Base-by-base conservation (phyloP, 2,113 vertebrate genomes). In the Odobenus rosmarus region DNA sequence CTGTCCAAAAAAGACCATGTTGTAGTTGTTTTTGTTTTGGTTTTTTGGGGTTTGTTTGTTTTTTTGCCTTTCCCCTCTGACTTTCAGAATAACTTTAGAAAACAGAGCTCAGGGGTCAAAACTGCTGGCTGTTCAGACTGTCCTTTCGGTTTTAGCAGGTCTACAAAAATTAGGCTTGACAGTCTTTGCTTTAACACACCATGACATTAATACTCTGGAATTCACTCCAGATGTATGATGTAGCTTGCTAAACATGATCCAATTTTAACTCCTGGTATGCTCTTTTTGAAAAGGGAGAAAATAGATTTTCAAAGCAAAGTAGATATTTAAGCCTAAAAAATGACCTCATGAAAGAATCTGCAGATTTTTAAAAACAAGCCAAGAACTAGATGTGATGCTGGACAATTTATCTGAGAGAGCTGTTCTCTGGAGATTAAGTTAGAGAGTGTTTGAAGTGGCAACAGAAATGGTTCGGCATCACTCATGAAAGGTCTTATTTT, bases 171-270 rank as follows among this genome's bases (percentile, higher is more conserved):
- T 97, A 97, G 96, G 88, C 87, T 97, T 95, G 98, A 98, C 98
- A 98, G 98, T 88, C 93, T 98, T 93, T 98, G 97, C 96, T 98
- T 90, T 98, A 97, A 67, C 95, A 96, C 91, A 97, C 93, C 57
- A 96, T 95, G 97, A 97, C 96, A 95, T 28, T 84, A 96, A 97
- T 98, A 96, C 97, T 97, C 80, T 53, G 87, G 90, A 98, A 98
- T 94, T 95, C 95, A 97, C 88, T 98, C 97, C 98, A 99, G 98
- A 98, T 98, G 98, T 97, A 98, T 95, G 96, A 96, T 98, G 98
- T 97, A 98, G 98, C 97, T 98, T 98, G 93, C 95, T 98, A 97
- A 97, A 59, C 95, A 33, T 79, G 97, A 84, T 95, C 96, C 93
- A 82, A 53, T 98, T 98, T 96, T 98, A 98, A 98, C 89, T 97